Evolutionary conservation across 2,797 vertebrate genomes (phyloP).

Genomic region (Rallus crepitans): DNA sequence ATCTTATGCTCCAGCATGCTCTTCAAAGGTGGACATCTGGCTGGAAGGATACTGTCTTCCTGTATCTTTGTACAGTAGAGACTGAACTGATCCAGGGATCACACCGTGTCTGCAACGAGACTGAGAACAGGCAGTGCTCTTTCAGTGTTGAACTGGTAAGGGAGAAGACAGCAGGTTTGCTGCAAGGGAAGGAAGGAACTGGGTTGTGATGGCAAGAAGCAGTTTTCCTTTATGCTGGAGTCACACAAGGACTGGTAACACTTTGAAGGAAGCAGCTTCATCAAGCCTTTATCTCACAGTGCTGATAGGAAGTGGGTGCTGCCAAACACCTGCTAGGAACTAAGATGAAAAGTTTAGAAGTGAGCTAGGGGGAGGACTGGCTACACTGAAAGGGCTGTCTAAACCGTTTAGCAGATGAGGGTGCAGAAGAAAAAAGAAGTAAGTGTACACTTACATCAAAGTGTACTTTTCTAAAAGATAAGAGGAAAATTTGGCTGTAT

Average conservation of each 20-base stretch:
- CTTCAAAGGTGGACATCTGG: neutral
- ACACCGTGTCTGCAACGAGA: neutral
- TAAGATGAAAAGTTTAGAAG: neutral
- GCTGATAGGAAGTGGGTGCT: neutral
- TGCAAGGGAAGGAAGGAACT: neutral
- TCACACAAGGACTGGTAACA: neutral
- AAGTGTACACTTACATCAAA: neutral
- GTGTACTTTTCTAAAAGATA: neutral
- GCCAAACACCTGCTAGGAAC: neutral
- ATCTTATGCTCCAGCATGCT: neutral
- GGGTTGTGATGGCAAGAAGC: neutral
- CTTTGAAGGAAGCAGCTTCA: neutral
- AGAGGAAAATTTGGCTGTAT: neutral
- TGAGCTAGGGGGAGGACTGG: neutral
- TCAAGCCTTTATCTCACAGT: neutral
- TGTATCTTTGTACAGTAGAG: neutral
- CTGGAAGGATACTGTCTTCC: neutral
- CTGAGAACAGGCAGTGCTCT: neutral
- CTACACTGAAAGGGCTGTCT: neutral
- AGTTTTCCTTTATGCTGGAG: neutral
- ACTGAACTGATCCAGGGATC: neutral
- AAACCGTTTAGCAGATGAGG: neutral
- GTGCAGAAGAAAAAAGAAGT: neutral
- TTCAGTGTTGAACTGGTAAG: neutral
- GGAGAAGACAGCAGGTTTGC: neutral